Percentiles rank a stretch among this genome's conserved stretches.
Evolutionary conservation across 1,140 invertebrate species (phyloP).

Genomic region (Zaprionus tsacasi): DNA sequence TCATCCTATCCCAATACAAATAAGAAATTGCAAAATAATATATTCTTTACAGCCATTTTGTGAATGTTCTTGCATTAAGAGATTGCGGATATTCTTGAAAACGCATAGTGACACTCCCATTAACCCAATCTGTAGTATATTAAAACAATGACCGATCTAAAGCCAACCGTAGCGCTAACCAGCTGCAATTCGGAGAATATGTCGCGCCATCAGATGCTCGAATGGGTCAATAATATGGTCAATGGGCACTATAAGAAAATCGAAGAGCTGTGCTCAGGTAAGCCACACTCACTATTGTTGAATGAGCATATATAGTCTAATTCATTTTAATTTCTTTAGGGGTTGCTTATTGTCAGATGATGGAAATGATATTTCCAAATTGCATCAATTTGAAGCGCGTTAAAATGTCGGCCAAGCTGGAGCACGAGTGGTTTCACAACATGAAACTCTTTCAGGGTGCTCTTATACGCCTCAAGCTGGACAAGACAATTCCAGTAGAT

Average conservation of each 20-base stretch:
- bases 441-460: conserved; percentile 98
- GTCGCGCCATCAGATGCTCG: conserved; percentile 98
- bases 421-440: conserved; percentile 99
- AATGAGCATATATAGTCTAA: not conserved
- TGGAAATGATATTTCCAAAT: conserved; percentile 99
- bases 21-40: not conserved
- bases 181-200: conserved; percentile 98
- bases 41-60: conserved; percentile 14
- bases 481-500: conserved; percentile 94
- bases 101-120: not conserved
- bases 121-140: not conserved
- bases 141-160: conserved; percentile 91
- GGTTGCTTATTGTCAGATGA: conserved; percentile 99
- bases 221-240: conserved; percentile 98
- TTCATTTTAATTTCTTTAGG: conserved; percentile 40
- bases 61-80: not conserved
- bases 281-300: not conserved
- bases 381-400: conserved; percentile 96
- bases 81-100: no score
- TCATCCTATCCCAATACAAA: not conserved
- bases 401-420: conserved; percentile 98
- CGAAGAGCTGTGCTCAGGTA: conserved; percentile 97
- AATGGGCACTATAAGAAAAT: conserved; percentile 97
- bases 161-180: conserved; percentile 94
- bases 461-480: conserved; percentile 98